Evolutionary conservation across 2,888 invertebrate genomes (phyloP).

Genomic region (Mycalesis mineus): DNA sequence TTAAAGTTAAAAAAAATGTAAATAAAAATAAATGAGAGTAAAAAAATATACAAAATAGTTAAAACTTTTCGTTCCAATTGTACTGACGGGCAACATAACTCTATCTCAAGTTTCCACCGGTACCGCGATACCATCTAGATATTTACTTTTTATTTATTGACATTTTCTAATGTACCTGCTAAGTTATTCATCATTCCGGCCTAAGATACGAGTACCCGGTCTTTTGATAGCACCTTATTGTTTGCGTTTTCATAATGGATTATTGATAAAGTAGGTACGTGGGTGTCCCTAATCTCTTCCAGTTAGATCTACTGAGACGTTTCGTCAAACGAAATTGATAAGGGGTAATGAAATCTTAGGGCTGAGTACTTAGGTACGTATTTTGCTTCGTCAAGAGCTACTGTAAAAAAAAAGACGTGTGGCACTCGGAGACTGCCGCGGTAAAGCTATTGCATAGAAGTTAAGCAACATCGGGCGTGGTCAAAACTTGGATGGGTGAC

Average conservation of each 20-base stretch:
- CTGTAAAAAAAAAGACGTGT: too few relatives aligned
- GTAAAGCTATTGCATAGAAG: too few relatives aligned
- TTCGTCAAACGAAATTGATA: conserved; percentile 54
- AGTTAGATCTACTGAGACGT: conserved; percentile 57
- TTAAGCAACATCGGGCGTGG: too few relatives aligned
- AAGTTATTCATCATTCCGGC: conserved; percentile 64
- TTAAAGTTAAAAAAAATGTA: too few relatives aligned
- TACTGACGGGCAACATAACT: conserved; percentile 31
- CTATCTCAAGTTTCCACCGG: conserved; percentile 50
- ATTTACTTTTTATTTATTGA: conserved; percentile 75
- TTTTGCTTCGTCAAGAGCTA: too few relatives aligned
- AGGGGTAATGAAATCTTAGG: conserved; percentile 53
- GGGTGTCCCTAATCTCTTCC: conserved; percentile 71
- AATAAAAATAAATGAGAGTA: too few relatives aligned
- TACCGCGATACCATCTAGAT: conserved; percentile 56
- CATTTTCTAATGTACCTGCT: conserved; percentile 70
- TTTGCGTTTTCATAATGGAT: conserved; percentile 74
- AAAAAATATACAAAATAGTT: not conserved
- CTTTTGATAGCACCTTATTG: conserved; percentile 71
- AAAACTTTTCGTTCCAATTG: conserved; percentile 19
- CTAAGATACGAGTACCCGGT: conserved; percentile 45
- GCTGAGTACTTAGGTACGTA: too few relatives aligned
- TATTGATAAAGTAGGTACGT: conserved; percentile 75
- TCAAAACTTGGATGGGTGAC: too few relatives aligned
- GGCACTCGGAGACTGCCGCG: too few relatives aligned